Evolutionary conservation across 2,797 vertebrate species (phyloP), one percentile per base, ranked within the genome.

Genomic region (Discoglossus pictus): DNA sequence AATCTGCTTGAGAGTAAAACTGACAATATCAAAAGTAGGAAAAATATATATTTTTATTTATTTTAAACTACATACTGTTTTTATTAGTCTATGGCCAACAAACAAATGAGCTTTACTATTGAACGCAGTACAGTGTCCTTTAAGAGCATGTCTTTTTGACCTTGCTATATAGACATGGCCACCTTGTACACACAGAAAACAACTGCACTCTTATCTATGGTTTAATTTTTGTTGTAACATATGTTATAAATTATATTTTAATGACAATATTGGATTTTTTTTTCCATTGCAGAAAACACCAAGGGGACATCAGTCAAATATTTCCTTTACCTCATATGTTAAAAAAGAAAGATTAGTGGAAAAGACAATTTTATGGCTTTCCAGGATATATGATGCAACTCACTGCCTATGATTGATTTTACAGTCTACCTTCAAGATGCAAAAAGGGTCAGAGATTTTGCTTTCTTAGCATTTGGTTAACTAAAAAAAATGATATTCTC

Each of bases 361-460:
- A 65, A 40, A 68, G 79, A 62, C 70, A 77, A 75, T 68, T 88
- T 84, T 84, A 87, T 76, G 66, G 47, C 62, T 69, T 68, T 77
- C 75, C 82, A 73, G 64, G 80, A 82, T 84, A 81, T 9, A 48
- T 36, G 31, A 80, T 81, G 70, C 71, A 75, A 79, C 65, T 76
- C 25, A 8, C 82, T 82, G 79, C 75, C 74, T 50, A 76, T 61
- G 74, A 82, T 64, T 56, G 70, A 64, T 75, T 81, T 79, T 77
- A 76, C 76, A 82, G 86, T 73, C 72, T 72, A 46, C 61, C 76
- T 77, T 38, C 18, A 5, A 73, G 74, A 51, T 0, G 47, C 48
- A 59, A 66, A 56, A 23, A 0, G 0, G 46, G 62, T 48, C 5
- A 20, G 0, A 38, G 27, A 53, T 24, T 21, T 17, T 21, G 27